Percentiles rank a stretch among this genome's conserved stretches.
phyloP scores from a whole-genome alignment of 1,140 invertebrate species.

The Akabosia matsudoensis region DNA sequence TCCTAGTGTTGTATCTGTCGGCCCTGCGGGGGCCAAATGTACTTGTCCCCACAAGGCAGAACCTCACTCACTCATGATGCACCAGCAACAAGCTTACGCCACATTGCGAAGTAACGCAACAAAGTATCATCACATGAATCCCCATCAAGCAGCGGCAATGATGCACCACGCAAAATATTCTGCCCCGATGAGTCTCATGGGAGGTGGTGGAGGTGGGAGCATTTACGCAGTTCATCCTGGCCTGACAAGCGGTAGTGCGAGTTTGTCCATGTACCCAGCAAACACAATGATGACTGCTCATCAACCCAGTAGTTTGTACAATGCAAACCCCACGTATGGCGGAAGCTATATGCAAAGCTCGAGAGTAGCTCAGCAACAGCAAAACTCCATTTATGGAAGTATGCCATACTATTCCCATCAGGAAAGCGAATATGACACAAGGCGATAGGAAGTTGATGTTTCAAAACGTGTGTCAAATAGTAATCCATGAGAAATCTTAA shows the following conservation, averaged over 20 bases:
- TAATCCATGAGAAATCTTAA: no score
- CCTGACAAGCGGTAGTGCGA: slow-evolving; percentile 2
- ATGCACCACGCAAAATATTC: slow-evolving; percentile 9
- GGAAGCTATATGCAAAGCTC: not conserved
- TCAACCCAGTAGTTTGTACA: not conserved
- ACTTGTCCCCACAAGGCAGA: slow-evolving; percentile 37
- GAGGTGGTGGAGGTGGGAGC: not conserved
- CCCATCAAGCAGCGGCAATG: not conserved
- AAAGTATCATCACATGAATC: not conserved
- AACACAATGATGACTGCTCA: not conserved
- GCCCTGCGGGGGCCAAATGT: slow-evolving; percentile 36
- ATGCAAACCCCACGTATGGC: slow-evolving; percentile 13
- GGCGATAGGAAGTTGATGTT: not conserved
- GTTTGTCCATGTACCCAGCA: slow-evolving; percentile 1
- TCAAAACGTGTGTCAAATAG: no score
- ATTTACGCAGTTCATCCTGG: slow-evolving; percentile 9
- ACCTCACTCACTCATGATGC: slow-evolving; percentile 22
- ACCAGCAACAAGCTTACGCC: slow-evolving; percentile 21
- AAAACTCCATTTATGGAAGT: not conserved
- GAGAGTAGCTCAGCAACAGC: not conserved
- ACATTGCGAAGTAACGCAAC: slow-evolving; percentile 25
- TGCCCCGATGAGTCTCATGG: not conserved
- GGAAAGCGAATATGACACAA: not conserved
- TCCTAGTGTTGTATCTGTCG: slow-evolving; percentile 32
- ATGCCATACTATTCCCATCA: slow-evolving; percentile 17